Evolutionary conservation across 2,888 invertebrate species (phyloP), one percentile per base, ranked within the genome.

Genomic region (Trissonchulus sp.): DNA sequence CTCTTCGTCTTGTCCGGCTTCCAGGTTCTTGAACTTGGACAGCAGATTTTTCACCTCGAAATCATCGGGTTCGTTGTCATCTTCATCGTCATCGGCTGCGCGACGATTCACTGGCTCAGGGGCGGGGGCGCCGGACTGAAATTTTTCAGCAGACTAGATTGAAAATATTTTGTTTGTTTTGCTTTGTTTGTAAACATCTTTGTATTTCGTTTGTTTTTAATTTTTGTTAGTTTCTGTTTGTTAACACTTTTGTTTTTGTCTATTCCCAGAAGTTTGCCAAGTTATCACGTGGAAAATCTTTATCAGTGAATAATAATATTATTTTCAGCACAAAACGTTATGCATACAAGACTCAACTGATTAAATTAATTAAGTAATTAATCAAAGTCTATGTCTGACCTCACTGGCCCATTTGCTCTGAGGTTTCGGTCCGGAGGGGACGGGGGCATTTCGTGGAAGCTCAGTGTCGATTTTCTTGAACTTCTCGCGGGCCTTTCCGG

Each of bases 391-490:
- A n/a, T n/a, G n/a, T n/a, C 37, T 62, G 28, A 75, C 75, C 62
- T 74, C 75, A 38, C 60, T 72, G 2, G 75, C 75, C 73, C 73
- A 75, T 63, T 74, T 75, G 73, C 75, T 73, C 33, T 62, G 28
- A n/a, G 63, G 62, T 37, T 73, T 35, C 18, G n/a, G n/a, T 2
- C 62, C 73, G 31, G 23, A 23, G 23, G 65, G 23, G 23, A 73
- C 63, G 33, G 63, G 31, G 83, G 68, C 72, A 15, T 76, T n/a
- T n/a, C 76, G 75, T 38, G 73, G 74, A 2, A n/a, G 34, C 60
- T 75, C 34, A 81, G 91, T 90, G 86, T 94, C 94, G 89, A 95
- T 90, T 87, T 93, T 91, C 0, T 93, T 89, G 89, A 95, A 95
- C 80, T 93, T 92, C 81, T 89, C 89, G 79, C 94, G 89, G 91